These are phyloP conservation scores for Syndactyla subalaris DNA, from an alignment of 2,797 vertebrate species.

Conservation along the genomic window DNA sequence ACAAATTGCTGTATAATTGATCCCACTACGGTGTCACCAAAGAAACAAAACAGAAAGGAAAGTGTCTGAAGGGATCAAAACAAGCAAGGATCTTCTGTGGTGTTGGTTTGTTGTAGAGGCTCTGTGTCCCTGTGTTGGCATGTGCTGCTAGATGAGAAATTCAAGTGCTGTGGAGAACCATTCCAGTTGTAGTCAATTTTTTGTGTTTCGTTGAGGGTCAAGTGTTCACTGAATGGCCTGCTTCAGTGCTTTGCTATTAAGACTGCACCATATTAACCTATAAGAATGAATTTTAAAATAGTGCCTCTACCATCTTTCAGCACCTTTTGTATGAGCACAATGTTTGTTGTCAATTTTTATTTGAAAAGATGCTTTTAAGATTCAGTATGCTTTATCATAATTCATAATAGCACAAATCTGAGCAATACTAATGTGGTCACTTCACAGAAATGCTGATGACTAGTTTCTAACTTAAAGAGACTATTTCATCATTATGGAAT, in stretches of 20 bases:
- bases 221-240: neutral
- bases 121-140: neutral
- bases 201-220: neutral
- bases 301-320: neutral
- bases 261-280: neutral
- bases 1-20: rapidly evolving
- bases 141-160: neutral
- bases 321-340: neutral
- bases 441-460: neutral
- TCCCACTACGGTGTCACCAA: neutral
- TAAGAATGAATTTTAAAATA: neutral
- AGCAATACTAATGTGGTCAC: neutral
- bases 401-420: neutral
- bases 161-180: neutral
- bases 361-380: neutral
- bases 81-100: neutral
- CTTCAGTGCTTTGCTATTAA: neutral
- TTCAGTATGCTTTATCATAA: neutral
- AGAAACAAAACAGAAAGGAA: neutral
- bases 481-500: neutral
- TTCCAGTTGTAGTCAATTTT: rapidly evolving
- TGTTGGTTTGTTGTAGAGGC: neutral
- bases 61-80: neutral
- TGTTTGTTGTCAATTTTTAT: neutral
- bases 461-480: neutral